Evolutionary conservation across 2,113 vertebrate genomes (phyloP).

Genomic region (Cisticola juncidis): DNA sequence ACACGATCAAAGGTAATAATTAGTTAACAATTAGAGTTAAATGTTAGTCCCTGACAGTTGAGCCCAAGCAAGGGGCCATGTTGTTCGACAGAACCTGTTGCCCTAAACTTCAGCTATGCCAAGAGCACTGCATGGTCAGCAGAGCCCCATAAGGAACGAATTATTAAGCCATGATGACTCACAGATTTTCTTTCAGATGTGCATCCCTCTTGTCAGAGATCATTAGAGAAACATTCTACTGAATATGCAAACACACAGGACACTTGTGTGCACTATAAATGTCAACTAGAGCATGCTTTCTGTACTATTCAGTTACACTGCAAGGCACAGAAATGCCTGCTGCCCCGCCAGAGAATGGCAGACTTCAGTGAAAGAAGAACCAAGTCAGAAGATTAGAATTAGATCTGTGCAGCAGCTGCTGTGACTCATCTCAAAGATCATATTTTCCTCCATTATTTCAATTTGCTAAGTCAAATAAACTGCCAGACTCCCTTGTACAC

Average conservation of each 20-base stretch:
- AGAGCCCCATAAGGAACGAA: neutral
- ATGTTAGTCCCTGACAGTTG: neutral
- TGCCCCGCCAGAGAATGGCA: neutral
- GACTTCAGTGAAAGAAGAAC: neutral
- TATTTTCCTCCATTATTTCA: conserved; percentile 40
- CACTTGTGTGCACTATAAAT: neutral
- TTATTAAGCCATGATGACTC: neutral
- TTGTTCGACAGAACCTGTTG: neutral
- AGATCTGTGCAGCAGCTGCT: conserved; percentile 16
- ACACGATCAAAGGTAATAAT: neutral
- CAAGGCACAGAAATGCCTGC: neutral
- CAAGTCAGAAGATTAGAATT: neutral
- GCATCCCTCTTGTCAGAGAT: neutral
- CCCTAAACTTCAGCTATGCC: neutral
- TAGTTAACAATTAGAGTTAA: neutral
- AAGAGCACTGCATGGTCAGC: neutral
- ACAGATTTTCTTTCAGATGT: neutral
- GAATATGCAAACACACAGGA: neutral
- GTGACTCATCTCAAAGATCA: conserved; percentile 19
- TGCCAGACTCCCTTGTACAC: neutral
- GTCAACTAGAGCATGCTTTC: neutral
- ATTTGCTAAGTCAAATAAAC: conserved; percentile 47
- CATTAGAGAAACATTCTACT: neutral
- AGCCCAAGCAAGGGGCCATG: neutral
- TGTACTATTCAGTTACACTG: neutral